A percentile compares a stretch with the other conserved stretches of the same genome.
These are phyloP conservation scores for Drosophila leontia DNA, from an alignment of 1,140 invertebrate genomes.

Conservation along the genomic window DNA sequence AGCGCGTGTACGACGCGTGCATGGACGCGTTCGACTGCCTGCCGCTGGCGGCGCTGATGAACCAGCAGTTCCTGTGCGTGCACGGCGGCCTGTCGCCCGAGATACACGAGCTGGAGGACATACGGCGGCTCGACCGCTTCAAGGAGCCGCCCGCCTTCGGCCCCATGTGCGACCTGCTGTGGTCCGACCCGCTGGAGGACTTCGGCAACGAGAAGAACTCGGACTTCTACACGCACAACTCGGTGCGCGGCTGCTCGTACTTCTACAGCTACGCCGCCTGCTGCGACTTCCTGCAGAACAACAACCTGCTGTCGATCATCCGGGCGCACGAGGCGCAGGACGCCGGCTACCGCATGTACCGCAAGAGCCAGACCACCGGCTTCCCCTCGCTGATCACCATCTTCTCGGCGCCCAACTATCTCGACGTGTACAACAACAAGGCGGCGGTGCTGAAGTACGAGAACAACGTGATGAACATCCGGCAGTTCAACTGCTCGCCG, in stretches of 20 bases:
- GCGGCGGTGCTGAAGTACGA: slow-evolving; percentile 99
- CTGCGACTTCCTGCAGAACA: slow-evolving; percentile 99
- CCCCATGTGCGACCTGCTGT: slow-evolving; percentile 99
- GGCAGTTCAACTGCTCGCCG: slow-evolving; percentile 99
- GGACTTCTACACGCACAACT: slow-evolving; percentile 99
- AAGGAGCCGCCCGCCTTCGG: slow-evolving; percentile 99
- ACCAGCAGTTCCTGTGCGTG: slow-evolving; percentile 99
- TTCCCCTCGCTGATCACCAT: slow-evolving; percentile 99
- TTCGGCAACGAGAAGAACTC: slow-evolving; percentile 99
- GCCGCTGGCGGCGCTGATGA: slow-evolving; percentile 99
- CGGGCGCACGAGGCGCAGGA: slow-evolving; percentile 99
- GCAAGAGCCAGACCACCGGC: slow-evolving; percentile 99
- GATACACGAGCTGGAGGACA: slow-evolving; percentile 99
- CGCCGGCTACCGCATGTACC: slow-evolving; percentile 99
- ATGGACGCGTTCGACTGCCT: slow-evolving; percentile 99
- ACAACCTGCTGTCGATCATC: slow-evolving; percentile 99
- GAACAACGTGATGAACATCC: slow-evolving; percentile 99
- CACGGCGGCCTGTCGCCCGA: slow-evolving; percentile 99
- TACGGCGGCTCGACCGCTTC: slow-evolving; percentile 99
- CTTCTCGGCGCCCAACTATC: slow-evolving; percentile 99
- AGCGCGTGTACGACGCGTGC: slow-evolving; percentile 99
- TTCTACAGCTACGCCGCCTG: slow-evolving; percentile 99
- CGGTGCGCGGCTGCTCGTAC: slow-evolving; percentile 99
- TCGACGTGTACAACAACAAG: slow-evolving; percentile 99
- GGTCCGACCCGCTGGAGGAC: slow-evolving; percentile 99